Conservation (phyloP, 2,113 vertebrate genomes). For the Heterotis niloticus region DNA sequence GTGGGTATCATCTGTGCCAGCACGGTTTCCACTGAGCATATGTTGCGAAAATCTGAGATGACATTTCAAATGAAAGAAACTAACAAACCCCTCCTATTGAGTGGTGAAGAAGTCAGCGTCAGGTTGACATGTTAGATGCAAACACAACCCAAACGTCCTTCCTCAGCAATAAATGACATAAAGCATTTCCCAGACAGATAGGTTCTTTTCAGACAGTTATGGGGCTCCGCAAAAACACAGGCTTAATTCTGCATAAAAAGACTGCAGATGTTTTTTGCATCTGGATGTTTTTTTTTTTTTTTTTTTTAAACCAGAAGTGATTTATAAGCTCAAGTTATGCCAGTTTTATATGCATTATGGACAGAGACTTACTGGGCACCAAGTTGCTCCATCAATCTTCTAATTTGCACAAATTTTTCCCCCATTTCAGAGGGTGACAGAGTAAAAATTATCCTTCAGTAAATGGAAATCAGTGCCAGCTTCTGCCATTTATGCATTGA, state of each 20-base stretch:
- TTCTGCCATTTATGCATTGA: neutral
- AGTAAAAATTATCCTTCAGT: neutral
- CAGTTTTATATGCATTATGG: slow-evolving; percentile 8
- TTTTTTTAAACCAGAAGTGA: neutral
- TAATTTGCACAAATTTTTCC: slow-evolving; percentile 1
- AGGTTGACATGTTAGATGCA: neutral
- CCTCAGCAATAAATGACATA: neutral
- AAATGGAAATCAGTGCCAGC: neutral
- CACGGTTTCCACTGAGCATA: neutral
- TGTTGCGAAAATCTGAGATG: neutral
- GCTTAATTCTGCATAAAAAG: neutral
- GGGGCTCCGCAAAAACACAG: neutral
- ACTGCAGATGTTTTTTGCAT: neutral
- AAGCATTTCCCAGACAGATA: too few relatives aligned
- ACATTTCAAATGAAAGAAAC: neutral
- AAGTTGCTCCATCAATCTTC: slow-evolving; percentile 10
- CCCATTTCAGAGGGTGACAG: slow-evolving; percentile 1
- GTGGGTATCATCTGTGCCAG: neutral
- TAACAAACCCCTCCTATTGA: neutral
- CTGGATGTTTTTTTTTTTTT: neutral
- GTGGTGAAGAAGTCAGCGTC: neutral
- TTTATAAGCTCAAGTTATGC: neutral
- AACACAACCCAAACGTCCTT: neutral
- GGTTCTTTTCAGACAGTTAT: neutral
- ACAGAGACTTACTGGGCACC: neutral